Evolutionary conservation across 2,113 vertebrate genomes (phyloP).

Genomic region (Asarcornis scutulata): DNA sequence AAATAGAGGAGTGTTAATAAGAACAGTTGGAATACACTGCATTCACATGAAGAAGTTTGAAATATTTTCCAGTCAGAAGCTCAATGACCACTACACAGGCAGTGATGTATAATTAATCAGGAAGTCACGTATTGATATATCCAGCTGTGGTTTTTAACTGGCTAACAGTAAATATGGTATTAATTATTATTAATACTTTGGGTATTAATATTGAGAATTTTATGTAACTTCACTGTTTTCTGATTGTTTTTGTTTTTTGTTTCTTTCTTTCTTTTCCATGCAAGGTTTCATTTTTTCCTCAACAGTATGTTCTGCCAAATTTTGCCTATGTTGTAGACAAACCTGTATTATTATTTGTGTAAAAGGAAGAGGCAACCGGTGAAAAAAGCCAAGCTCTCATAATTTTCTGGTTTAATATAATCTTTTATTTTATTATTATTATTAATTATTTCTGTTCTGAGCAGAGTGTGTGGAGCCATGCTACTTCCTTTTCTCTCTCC

Average conservation of each 20-base stretch:
- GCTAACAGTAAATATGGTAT: not conserved
- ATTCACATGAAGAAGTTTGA: not conserved
- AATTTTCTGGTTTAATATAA: not conserved
- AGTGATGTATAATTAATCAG: not conserved
- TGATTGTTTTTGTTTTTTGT: not conserved
- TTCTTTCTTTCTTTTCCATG: not conserved
- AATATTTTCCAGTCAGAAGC: not conserved
- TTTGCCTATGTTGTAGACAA: not conserved
- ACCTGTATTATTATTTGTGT: not conserved
- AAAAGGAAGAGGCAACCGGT: not conserved
- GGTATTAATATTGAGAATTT: not conserved
- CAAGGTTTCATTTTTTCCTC: not conserved
- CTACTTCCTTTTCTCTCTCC: not conserved
- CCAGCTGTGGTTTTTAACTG: not conserved
- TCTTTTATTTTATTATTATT: not conserved
- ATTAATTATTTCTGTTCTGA: not conserved
- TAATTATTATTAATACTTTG: not conserved
- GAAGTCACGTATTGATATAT: no score
- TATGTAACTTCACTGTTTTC: not conserved
- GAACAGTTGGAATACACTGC: not conserved
- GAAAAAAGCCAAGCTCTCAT: not conserved
- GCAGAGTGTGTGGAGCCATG: rapidly evolving
- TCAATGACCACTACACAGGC: not conserved
- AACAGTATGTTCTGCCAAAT: not conserved
- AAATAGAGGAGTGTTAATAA: not conserved